These are phyloP conservation scores for Acrobasis repandana DNA, from an alignment of 2,888 invertebrate genomes.

Conservation along the genomic window DNA sequence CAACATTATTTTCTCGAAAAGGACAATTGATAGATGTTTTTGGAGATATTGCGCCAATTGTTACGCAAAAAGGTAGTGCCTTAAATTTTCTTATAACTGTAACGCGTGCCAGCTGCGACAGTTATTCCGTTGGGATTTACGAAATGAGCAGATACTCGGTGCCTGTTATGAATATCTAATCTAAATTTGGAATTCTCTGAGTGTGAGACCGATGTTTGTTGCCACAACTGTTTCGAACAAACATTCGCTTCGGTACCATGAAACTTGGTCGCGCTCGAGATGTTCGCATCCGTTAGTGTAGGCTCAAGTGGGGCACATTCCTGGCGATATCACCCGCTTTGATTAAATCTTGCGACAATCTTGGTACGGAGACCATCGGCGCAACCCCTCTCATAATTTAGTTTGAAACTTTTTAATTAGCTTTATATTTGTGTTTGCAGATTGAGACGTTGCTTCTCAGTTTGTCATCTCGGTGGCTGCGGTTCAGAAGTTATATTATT, in stretches of 20 bases:
- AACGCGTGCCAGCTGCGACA: constrained; percentile 53
- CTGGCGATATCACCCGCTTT: constrained; percentile 62
- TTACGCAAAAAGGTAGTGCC: constrained; percentile 26
- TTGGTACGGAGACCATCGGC: constrained; percentile 75
- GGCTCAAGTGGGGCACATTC: constrained; percentile 53
- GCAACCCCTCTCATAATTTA: constrained; percentile 82
- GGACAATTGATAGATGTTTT: constrained; percentile 26
- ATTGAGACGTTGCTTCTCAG: constrained; percentile 77
- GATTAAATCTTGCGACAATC: constrained; percentile 77
- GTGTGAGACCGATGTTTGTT: constrained; percentile 78
- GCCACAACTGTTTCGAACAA: constrained; percentile 67
- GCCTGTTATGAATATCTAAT: constrained; percentile 82
- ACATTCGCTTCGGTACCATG: constrained; percentile 69
- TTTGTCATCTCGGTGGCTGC: constrained; percentile 73
- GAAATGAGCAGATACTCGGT: constrained; percentile 67
- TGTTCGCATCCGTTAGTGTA: constrained; percentile 37
- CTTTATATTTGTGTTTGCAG: constrained; percentile 83
- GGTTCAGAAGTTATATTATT: constrained; percentile 75
- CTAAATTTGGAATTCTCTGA: constrained; percentile 78
- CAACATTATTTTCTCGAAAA: constrained; percentile 30
- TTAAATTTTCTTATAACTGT: constrained; percentile 47
- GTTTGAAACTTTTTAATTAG: constrained; percentile 83
- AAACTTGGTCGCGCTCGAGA: constrained; percentile 42
- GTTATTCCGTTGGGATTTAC: constrained; percentile 64
- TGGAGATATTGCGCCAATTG: constrained; percentile 5